Evolutionary conservation across 37 sponge, comb jelly and placozoan genomes (phyloP), one percentile per base, ranked within the genome.

Genomic region (Halisarca cf. caerulea): DNA sequence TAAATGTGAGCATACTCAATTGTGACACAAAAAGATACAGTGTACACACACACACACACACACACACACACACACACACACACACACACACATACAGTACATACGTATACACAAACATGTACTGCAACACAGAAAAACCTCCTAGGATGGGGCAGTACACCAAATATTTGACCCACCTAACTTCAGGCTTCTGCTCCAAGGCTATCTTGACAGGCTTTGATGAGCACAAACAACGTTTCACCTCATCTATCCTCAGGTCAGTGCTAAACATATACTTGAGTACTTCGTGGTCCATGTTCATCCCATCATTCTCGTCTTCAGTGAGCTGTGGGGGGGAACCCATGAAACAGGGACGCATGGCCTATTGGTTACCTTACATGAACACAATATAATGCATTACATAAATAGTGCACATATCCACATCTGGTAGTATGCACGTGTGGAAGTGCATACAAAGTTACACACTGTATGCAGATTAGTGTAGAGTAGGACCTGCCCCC

Each of bases 121-220:
- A 0, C 27, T 34, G 17, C 33, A 18, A 9, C 64, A 6, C n/a
- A 6, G 32, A 68, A 47, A 14, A 47, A 6, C 51, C 51, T 14
- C 51, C 51, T n/a, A n/a, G n/a, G n/a, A n/a, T n/a, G n/a, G n/a
- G n/a, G n/a, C n/a, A n/a, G n/a, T n/a, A n/a, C n/a, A n/a, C n/a
- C 38, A 80, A 60, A 33, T 1, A 1, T 33, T 3, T 11, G 24
- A 24, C 61, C 23, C 35, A 92, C 95, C 95, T 92, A 37, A 90
- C 91, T 88, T 92, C 92, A 33, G 93, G 95, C 80, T 90, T 91
- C 82, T 94, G 95, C 15, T 59, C 68, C 55, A 97, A 44, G 24
- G 80, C 73, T 27, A 97, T 86, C 39, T 60, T 87, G 24, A 90
- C 93, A 58, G 95, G 93, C 36, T 88, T 41, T 20, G 93, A 84